A percentile compares a stretch with the other conserved stretches of the same genome.
Evolutionary conservation across 2,113 vertebrate genomes (phyloP).

Genomic region (Onychostruthus taczanowskii): DNA sequence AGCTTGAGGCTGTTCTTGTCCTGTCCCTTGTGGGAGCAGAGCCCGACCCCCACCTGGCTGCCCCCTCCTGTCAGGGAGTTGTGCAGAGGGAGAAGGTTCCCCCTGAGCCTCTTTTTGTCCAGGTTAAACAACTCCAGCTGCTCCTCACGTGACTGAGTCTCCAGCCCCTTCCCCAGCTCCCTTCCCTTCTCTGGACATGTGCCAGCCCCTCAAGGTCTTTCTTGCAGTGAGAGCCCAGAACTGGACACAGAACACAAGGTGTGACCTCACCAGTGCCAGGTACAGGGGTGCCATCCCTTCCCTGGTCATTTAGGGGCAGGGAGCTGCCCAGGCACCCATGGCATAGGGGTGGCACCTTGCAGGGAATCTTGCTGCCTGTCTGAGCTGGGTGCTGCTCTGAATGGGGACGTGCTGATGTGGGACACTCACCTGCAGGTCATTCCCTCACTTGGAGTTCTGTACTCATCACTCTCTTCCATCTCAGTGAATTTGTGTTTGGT

Average conservation of each 20-base stretch:
- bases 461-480: background rate
- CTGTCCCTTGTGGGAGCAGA: background rate
- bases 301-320: background rate
- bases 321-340: background rate
- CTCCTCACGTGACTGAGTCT: background rate
- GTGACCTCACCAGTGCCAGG: background rate
- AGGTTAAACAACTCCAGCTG: background rate
- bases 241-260: background rate
- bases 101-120: background rate
- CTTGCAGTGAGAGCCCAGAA: background rate
- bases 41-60: fast-evolving
- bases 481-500: background rate
- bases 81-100: background rate
- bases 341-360: background rate
- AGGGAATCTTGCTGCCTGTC: background rate
- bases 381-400: background rate
- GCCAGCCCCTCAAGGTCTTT: background rate
- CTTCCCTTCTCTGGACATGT: background rate
- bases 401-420: background rate
- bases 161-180: background rate
- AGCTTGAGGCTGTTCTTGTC: fast-evolving
- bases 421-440: fast-evolving
- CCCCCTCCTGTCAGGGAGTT: background rate
- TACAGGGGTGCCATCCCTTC: background rate
- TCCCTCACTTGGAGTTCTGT: background rate